Conservation (phyloP, 2,113 vertebrate species). For the Prinia subflava region DNA sequence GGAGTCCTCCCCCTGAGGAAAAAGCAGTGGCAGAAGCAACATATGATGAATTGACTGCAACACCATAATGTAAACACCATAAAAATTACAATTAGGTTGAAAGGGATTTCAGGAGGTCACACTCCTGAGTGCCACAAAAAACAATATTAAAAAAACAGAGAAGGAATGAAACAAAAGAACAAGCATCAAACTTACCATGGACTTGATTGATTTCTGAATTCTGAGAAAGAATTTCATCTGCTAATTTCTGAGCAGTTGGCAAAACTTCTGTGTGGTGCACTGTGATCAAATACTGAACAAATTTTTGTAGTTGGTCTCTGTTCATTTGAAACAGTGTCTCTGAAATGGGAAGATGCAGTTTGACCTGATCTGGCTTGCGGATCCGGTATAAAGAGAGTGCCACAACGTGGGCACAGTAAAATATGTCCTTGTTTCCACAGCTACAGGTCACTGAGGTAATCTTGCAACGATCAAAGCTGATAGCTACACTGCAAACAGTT, state of each 20-base stretch:
- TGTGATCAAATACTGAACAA: conserved; percentile 99
- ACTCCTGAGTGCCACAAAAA: background rate
- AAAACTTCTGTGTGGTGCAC: conserved; percentile 98
- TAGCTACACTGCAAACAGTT: conserved; percentile 95
- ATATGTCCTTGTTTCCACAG: conserved; percentile 99
- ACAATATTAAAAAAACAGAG: background rate
- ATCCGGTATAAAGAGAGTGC: conserved; percentile 96
- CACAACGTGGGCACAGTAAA: conserved; percentile 98
- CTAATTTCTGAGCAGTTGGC: conserved; percentile 96
- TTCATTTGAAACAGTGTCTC: conserved; percentile 99
- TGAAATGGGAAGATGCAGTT: conserved; percentile 98
- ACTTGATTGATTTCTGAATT: conserved; percentile 97
- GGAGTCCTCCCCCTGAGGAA: background rate
- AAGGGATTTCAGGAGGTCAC: background rate
- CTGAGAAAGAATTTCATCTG: conserved; percentile 97
- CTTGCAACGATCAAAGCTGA: conserved; percentile 99
- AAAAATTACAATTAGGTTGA: background rate
- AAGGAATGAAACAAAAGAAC: background rate
- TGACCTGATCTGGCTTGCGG: conserved; percentile 97
- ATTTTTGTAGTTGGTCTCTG: conserved; percentile 98
- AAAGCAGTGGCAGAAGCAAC: background rate
- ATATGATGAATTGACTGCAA: background rate
- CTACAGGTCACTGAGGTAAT: conserved; percentile 98
- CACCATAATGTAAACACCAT: background rate
- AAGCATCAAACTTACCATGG: background rate